Evolutionary conservation across 2,113 vertebrate genomes (phyloP).

Genomic region (Megaceryle torquata): DNA sequence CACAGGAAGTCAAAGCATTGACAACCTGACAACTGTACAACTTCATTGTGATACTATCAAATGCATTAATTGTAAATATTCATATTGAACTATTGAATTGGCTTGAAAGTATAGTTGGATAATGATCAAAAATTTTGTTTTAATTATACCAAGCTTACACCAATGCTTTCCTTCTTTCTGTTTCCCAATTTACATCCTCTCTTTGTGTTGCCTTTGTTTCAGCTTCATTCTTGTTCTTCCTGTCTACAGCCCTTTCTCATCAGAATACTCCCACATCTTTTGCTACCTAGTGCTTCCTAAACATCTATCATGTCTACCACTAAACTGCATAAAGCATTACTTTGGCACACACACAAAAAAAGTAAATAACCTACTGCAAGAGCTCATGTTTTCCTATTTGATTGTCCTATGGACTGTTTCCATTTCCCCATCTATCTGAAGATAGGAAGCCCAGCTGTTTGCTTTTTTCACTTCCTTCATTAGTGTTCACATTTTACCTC

Average conservation of each 20-base stretch:
- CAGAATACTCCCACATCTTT: background rate
- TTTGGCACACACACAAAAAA: background rate
- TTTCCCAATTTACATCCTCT: background rate
- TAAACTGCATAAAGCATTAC: background rate
- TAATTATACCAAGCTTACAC: background rate
- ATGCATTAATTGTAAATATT: background rate
- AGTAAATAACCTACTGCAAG: background rate
- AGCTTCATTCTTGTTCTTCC: background rate
- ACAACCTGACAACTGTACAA: background rate
- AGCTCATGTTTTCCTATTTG: background rate
- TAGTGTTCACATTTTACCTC: constrained; percentile 42
- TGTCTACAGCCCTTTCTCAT: background rate
- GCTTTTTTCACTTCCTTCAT: constrained; percentile 62
- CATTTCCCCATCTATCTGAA: background rate
- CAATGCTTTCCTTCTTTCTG: background rate
- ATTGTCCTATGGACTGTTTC: background rate
- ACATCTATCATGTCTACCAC: background rate
- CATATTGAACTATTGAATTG: background rate
- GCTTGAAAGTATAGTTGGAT: background rate
- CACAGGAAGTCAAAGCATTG: background rate
- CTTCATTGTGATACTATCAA: background rate
- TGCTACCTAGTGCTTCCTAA: background rate
- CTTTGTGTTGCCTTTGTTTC: background rate
- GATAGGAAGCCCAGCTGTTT: constrained; percentile 25
- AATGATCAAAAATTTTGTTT: background rate